phyloP scores from a whole-genome alignment of 2,113 vertebrate genomes.

The Oreochromis tanganicae region DNA sequence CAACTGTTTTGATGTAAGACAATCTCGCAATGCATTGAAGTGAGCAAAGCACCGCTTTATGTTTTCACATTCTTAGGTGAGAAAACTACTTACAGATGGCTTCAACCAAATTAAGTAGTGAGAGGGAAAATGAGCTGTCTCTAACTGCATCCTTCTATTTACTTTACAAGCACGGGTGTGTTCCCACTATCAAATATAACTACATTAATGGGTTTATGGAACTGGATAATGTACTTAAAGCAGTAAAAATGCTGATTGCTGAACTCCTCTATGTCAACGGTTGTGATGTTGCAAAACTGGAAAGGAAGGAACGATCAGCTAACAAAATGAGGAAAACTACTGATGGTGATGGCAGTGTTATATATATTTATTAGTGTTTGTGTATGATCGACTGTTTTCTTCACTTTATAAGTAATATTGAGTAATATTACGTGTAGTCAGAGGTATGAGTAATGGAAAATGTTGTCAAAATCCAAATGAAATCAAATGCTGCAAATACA shows the following conservation, averaged over 20 bases:
- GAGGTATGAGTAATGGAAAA: accelerated
- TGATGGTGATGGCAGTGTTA: neutral
- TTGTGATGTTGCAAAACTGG: neutral
- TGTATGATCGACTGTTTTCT: accelerated
- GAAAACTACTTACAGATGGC: neutral
- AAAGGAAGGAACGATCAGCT: neutral
- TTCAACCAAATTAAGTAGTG: neutral
- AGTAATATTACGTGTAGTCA: accelerated
- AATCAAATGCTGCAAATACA: neutral
- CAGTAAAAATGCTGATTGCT: neutral
- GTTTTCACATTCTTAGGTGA: neutral
- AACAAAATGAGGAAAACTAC: neutral
- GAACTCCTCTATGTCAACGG: neutral
- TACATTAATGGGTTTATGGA: neutral
- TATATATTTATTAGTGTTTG: neutral
- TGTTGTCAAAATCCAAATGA: neutral
- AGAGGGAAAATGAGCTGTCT: neutral
- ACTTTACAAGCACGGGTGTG: neutral
- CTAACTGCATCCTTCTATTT: accelerated
- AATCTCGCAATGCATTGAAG: neutral
- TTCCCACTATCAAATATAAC: neutral
- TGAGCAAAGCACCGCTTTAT: accelerated
- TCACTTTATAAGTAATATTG: neutral
- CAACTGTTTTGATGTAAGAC: neutral
- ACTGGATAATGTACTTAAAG: neutral